Evolutionary conservation across 2,797 vertebrate genomes (phyloP), one percentile per base, ranked within the genome.

Genomic region (Pogoniulus pusillus): DNA sequence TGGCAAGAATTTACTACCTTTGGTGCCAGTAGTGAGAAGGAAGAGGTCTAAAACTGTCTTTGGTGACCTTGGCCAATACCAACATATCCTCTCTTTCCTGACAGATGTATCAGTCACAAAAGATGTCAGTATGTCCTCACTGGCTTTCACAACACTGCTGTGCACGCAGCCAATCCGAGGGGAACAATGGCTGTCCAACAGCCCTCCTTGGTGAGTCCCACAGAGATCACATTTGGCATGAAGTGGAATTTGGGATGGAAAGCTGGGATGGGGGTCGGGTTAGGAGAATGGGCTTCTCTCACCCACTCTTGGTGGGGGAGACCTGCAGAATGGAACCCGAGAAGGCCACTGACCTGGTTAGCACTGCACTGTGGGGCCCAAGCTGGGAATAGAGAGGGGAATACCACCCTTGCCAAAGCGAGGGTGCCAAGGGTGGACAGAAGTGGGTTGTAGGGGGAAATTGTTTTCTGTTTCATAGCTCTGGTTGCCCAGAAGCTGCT

Each of bases 321-420:
- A 47, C 63, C 39, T 81, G 72, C 27, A 85, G 59, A 83, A 93
- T 18, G 30, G 53, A 59, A 90, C 60, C 47, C 34, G 30, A 81
- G 74, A 86, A 84, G 62, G 45, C 78, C 87, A 58, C 78, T 84
- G 75, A 69, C 62, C 37, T 71, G 54, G 49, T 73, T 76, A 92
- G 77, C 82, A 71, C 91, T 83, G 93, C 85, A 78, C 80, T 86
- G 57, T 73, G 66, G 80, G 94, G 85, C 77, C 94, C 94, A 95
- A 93, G 92, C 89, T 90, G 70, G 73, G 72, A 93, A 90, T 24
- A 81, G 73, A 82, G 89, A 59, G 63, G 79, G 78, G 85, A 89
- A 83, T 62, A 54, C 4, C n/a, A 82, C 41, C 55, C 41, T 59
- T 80, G 51, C 41, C 24, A 65, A 82, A 87, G 69, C 59, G 87